phyloP scores from a whole-genome alignment of 2,113 vertebrate genomes.

The Zingel zingel region DNA sequence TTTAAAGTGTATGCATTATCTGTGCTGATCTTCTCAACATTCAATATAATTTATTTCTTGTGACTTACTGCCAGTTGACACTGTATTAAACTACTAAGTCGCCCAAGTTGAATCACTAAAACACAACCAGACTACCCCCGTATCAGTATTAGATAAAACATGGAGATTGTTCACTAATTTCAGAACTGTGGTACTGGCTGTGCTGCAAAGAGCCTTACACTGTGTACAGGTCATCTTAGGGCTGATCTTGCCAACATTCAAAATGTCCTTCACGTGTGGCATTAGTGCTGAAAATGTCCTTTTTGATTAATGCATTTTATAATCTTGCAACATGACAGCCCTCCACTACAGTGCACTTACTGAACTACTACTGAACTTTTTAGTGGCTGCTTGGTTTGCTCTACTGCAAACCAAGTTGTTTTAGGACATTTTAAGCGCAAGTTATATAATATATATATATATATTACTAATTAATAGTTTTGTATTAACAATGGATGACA shows the following conservation, averaged over 20 bases:
- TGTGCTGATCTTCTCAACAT: neutral
- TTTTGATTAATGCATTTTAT: conserved; percentile 37
- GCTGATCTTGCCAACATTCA: neutral
- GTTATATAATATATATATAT: neutral
- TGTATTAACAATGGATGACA: neutral
- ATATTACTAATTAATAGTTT: neutral
- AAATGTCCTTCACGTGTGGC: conserved; percentile 20
- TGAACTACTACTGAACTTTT: conserved; percentile 33
- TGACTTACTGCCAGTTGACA: neutral
- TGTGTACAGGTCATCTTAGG: neutral
- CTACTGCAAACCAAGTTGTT: neutral
- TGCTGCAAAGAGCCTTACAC: neutral
- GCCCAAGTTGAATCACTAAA: neutral
- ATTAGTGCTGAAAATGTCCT: conserved; percentile 17
- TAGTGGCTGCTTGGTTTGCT: conserved; percentile 24
- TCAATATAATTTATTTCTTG: conserved; percentile 14
- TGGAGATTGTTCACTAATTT: neutral
- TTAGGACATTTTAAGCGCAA: neutral
- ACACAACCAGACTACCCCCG: neutral
- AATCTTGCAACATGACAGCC: conserved; percentile 35
- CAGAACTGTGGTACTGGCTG: neutral
- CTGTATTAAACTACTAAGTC: neutral
- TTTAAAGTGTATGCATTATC: conserved; percentile 5
- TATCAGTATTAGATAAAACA: conserved; percentile 4
- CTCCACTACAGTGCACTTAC: conserved; percentile 13